Base-by-base conservation (phyloP, 2,113 vertebrate species). In the Illadopsis cleaveri region DNA sequence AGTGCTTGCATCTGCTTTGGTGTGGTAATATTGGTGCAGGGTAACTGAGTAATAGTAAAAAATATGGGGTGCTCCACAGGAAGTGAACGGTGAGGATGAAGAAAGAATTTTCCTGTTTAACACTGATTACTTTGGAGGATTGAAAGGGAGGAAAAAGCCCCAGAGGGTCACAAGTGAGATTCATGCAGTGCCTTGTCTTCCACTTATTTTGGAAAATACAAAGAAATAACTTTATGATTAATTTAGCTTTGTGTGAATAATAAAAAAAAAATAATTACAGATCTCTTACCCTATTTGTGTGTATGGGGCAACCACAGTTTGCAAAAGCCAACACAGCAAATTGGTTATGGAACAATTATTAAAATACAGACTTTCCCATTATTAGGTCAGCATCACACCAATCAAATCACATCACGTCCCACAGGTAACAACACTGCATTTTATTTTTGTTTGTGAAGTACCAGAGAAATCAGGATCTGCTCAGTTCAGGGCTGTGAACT, bases 31-130 rank as follows among this genome's bases (percentile, higher is more conserved):
- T 50, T 87, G 89, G 72, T 83, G 75, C 75, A 51, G 71, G 61
- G 93, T 91, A 93, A 90, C 86, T 89, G 90, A 96, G 96, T 92
- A 97, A 86, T 80, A 86, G 30, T 47, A 95, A 25, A 90, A 90
- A 38, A 40, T 17, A 42, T 31, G 75, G 57, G 76, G 58, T 24
- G 28, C 50, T 91, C 76, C 57, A 23, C 10, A 33, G 76, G 33
- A 89, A 72, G 48, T 27, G 60, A 47, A 37, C 48, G 40, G 22
- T 24, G 31, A 45, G 79, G 37, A n/a, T 19, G 12, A 47, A 87
- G 19, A 40, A 70, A 44, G 44, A 66, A 37, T 71, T 33, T 27
- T 33, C 33, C 24, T 54, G 5, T 80, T 83, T 57, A 71, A 60
- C 38, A 44, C 16, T 12, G 22, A 37, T 31, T 12, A 24, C 13